Percentiles rank a stretch among this genome's conserved stretches.
phyloP scores from a whole-genome alignment of 2,113 vertebrate genomes.

The Varanus komodoensis region DNA sequence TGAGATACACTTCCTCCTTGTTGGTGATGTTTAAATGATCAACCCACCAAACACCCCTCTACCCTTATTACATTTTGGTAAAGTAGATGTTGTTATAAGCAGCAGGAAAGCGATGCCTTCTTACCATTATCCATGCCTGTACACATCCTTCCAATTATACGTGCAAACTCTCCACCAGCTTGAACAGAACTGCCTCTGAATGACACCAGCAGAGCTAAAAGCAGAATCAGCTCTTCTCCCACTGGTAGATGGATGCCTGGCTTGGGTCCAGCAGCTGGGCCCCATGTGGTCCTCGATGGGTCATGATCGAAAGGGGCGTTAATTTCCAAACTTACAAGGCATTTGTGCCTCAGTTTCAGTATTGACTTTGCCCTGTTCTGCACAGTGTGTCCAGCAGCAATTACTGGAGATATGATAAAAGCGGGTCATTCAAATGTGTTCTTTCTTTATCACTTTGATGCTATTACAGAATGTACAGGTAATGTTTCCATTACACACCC shows the following conservation, averaged over 20 bases:
- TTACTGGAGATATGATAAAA: slow-evolving; percentile 16
- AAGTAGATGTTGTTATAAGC: neutral
- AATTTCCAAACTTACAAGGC: neutral
- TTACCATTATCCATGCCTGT: neutral
- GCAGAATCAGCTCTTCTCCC: neutral
- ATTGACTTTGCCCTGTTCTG: slow-evolving; percentile 22
- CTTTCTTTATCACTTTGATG: slow-evolving; percentile 13
- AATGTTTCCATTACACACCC: slow-evolving; percentile 41
- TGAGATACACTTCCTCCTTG: too few relatives aligned
- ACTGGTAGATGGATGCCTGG: fast-evolving
- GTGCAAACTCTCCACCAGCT: neutral
- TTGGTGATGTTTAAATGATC: too few relatives aligned
- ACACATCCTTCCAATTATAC: neutral
- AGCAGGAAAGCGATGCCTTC: neutral
- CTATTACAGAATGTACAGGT: slow-evolving; percentile 29
- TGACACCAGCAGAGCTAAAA: neutral
- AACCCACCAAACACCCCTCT: too few relatives aligned
- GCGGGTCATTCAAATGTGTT: neutral
- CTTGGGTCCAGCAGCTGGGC: fast-evolving
- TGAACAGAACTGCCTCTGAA: neutral
- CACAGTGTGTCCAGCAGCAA: neutral
- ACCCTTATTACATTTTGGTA: neutral
- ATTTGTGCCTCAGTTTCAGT: neutral
- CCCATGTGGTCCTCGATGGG: neutral
- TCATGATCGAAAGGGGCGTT: slow-evolving; percentile 8